These are phyloP conservation scores for Lepetodrilus schrolli DNA, from an alignment of 2,888 invertebrate genomes.

Conservation along the genomic window DNA sequence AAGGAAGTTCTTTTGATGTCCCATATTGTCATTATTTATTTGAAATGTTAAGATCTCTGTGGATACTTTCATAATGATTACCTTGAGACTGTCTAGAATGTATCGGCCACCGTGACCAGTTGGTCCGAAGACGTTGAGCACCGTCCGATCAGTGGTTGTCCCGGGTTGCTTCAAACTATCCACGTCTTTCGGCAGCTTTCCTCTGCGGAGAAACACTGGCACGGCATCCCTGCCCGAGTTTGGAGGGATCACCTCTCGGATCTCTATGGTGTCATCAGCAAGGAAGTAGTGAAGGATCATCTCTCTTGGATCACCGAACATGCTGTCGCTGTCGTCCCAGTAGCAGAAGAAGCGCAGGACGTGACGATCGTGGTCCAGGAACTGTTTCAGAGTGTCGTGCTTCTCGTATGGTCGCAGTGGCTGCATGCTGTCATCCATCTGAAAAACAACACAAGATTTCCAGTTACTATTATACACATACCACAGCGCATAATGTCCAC, in stretches of 20 bases:
- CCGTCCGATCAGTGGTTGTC: conserved; percentile 73
- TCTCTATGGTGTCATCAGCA: conserved; percentile 91
- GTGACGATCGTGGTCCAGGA: conserved; percentile 86
- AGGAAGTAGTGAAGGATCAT: conserved; percentile 89
- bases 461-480: no score
- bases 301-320: conserved; percentile 85
- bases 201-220: conserved; percentile 84
- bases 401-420: conserved; percentile 75
- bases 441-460: no score
- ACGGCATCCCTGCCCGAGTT: conserved; percentile 84
- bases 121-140: conserved; percentile 76
- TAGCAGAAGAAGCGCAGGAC: conserved; percentile 87
- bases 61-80: no score
- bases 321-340: conserved; percentile 89
- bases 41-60: no score
- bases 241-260: conserved; percentile 82
- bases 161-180: conserved; percentile 72
- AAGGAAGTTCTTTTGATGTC: no score
- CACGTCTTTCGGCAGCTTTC: conserved; percentile 85
- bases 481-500: no score
- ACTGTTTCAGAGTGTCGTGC: conserved; percentile 82
- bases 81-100: conserved; percentile 75
- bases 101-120: conserved; percentile 74
- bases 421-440: conserved; percentile 75
- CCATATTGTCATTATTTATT: no score